Evolutionary conservation across 2,797 vertebrate species (phyloP).

Genomic region (Ataeniobius toweri): DNA sequence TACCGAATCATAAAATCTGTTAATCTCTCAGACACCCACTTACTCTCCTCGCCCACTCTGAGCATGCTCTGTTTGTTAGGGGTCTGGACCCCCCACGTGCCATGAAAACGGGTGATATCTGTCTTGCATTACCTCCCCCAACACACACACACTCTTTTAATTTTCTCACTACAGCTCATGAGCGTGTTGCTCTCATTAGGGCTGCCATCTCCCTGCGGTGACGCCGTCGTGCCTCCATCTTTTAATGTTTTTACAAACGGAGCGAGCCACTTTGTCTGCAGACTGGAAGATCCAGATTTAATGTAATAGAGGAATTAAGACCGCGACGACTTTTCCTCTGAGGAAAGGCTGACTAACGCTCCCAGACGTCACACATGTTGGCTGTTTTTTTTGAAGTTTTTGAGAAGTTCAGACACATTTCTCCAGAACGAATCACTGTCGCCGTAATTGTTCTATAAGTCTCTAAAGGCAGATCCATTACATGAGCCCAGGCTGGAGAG

Average conservation of each 20-base stretch:
- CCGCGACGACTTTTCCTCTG: slow-evolving; percentile 60
- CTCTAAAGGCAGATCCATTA: slow-evolving; percentile 24
- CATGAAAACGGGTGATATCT: slow-evolving; percentile 74
- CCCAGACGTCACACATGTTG: slow-evolving; percentile 63
- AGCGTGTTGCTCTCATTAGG: slow-evolving; percentile 67
- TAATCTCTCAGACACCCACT: slow-evolving; percentile 48
- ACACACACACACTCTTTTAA: slow-evolving; percentile 69
- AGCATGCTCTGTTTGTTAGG: slow-evolving; percentile 64
- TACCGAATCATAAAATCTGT: slow-evolving; percentile 54
- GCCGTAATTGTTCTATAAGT: slow-evolving; percentile 10
- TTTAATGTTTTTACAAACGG: slow-evolving; percentile 79
- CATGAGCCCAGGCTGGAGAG: not conserved
- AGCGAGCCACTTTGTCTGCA: slow-evolving; percentile 77
- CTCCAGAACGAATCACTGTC: slow-evolving; percentile 19
- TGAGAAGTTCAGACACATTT: slow-evolving; percentile 35
- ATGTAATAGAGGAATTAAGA: slow-evolving; percentile 70
- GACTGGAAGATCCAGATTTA: slow-evolving; percentile 70
- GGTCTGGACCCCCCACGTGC: slow-evolving; percentile 74
- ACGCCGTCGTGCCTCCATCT: slow-evolving; percentile 81
- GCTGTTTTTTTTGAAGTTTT: slow-evolving; percentile 22
- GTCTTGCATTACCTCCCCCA: slow-evolving; percentile 71
- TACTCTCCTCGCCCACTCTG: slow-evolving; percentile 55
- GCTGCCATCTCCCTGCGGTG: slow-evolving; percentile 82
- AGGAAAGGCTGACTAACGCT: slow-evolving; percentile 74
- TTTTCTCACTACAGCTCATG: slow-evolving; percentile 69